Evolutionary conservation across 2,797 vertebrate genomes (phyloP).

Genomic region (Falco cherrug): DNA sequence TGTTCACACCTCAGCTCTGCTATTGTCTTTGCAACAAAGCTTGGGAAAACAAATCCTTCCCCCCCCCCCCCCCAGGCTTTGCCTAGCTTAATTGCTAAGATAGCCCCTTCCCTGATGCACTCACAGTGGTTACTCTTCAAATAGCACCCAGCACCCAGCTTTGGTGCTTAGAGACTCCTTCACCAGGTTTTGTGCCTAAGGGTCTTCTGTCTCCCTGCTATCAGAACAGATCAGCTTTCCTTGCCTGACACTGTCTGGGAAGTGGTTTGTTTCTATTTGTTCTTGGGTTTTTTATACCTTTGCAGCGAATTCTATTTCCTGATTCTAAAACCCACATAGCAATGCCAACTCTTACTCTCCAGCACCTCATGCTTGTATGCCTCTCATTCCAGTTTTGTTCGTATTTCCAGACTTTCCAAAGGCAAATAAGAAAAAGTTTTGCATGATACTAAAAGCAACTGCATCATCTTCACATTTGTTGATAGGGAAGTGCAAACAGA

Average conservation of each 20-base stretch:
- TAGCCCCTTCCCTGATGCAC: neutral
- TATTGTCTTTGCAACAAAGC: neutral
- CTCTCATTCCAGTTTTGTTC: neutral
- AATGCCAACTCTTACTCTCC: neutral
- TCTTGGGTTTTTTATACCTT: neutral
- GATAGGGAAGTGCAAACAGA: neutral
- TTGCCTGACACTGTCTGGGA: neutral
- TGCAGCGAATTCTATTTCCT: neutral
- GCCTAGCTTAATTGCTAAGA: neutral
- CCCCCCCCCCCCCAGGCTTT: neutral
- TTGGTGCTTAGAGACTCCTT: neutral
- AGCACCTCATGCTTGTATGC: neutral
- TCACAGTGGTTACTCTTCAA: neutral
- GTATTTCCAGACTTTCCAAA: neutral
- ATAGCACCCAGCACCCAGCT: neutral
- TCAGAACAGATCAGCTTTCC: neutral
- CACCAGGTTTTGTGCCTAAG: neutral
- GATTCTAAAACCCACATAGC: neutral
- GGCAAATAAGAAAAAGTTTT: neutral
- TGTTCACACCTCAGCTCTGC: neutral
- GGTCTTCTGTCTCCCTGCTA: neutral
- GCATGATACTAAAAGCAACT: neutral
- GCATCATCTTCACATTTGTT: neutral
- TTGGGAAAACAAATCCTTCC: neutral
- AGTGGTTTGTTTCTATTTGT: neutral